Percentiles rank a stretch among this genome's conserved stretches.
These are phyloP conservation scores for Podarcis siculus DNA, from an alignment of 2,797 vertebrate species.

Conservation along the genomic window DNA sequence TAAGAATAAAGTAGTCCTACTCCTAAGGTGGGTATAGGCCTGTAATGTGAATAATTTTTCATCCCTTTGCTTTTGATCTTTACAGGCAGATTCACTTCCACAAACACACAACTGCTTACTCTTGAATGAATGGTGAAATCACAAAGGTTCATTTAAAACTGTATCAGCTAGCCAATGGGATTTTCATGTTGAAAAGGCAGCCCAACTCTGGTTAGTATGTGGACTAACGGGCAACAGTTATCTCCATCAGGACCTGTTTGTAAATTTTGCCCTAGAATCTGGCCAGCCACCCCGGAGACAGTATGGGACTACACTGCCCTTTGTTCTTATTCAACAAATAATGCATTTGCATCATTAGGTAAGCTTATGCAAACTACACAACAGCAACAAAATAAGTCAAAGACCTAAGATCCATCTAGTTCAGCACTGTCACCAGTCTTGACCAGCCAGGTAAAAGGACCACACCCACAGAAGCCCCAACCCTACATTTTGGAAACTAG, in stretches of 20 bases:
- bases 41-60: too few relatives aligned
- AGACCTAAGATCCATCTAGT: background rate
- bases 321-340: background rate
- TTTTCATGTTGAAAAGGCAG: background rate
- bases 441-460: background rate
- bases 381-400: background rate
- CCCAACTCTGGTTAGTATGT: background rate
- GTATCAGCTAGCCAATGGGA: background rate
- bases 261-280: background rate
- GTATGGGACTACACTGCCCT: background rate
- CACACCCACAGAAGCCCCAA: constrained; percentile 6
- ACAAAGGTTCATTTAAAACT: background rate
- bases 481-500: constrained; percentile 49
- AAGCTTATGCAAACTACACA: background rate
- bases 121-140: background rate
- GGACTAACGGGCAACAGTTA: background rate
- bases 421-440: background rate
- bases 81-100: too few relatives aligned
- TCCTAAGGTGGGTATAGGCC: too few relatives aligned
- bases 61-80: too few relatives aligned
- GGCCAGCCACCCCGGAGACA: background rate
- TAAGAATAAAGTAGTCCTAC: background rate
- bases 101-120: background rate
- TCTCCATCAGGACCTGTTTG: background rate
- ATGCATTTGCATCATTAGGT: background rate